Evolutionary conservation across 53 echinoderm and acorn worm species (phyloP).

Genomic region (Patiria pectinifera): DNA sequence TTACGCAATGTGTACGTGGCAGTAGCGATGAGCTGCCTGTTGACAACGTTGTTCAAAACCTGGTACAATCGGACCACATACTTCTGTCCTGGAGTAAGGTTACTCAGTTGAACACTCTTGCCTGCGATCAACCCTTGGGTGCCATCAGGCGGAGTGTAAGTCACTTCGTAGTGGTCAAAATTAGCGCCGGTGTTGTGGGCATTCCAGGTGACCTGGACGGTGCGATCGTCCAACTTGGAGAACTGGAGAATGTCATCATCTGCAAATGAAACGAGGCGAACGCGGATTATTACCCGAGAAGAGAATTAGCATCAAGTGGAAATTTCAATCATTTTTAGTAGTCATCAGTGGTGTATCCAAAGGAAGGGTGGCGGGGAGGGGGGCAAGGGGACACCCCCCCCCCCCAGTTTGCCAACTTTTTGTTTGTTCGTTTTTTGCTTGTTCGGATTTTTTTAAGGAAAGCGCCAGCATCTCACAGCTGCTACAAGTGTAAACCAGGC

Average conservation of each 20-base stretch:
- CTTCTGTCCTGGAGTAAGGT: constrained; percentile 64
- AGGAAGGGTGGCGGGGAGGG: too few species aligned
- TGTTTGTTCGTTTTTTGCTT: too few species aligned
- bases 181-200: constrained; percentile 1
- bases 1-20: constrained; percentile 70
- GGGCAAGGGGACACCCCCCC: too few species aligned
- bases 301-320: too few species aligned
- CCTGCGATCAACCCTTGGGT: background rate
- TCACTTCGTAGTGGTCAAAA: constrained; percentile 39
- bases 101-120: background rate
- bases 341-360: too few species aligned
- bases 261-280: constrained; percentile 12
- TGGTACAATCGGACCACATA: constrained; percentile 59
- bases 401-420: too few species aligned
- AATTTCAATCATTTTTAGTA: too few species aligned
- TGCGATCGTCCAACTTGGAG: background rate
- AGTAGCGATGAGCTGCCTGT: background rate
- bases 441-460: too few species aligned
- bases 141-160: constrained; percentile 62
- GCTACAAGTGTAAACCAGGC: too few species aligned
- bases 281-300: too few species aligned
- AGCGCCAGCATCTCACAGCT: too few species aligned
- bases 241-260: constrained; percentile 46
- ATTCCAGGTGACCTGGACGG: background rate
- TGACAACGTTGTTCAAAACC: background rate